phyloP scores from a whole-genome alignment of 2,113 vertebrate species.

The Myiozetetes cayanensis region DNA sequence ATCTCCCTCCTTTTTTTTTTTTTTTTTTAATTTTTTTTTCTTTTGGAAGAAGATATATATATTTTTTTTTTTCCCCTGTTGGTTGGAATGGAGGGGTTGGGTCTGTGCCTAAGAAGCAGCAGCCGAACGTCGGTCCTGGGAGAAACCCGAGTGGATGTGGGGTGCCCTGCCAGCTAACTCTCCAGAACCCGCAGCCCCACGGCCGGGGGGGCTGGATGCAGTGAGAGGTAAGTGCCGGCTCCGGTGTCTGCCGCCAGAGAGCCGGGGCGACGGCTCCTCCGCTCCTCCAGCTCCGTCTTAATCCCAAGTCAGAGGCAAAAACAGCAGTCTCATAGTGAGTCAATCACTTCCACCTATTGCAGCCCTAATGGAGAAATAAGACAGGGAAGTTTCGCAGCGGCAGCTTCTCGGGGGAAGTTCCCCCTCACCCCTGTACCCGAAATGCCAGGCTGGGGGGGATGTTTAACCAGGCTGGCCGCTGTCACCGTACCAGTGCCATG shows the following conservation, averaged over 20 bases:
- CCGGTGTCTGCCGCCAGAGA: neutral
- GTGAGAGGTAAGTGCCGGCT: slow-evolving; percentile 64
- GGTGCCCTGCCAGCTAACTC: slow-evolving; percentile 47
- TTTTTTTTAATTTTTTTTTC: neutral
- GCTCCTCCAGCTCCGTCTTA: neutral
- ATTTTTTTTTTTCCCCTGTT: neutral
- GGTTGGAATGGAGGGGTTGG: slow-evolving; percentile 55
- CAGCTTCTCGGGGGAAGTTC: neutral
- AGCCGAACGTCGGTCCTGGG: slow-evolving; percentile 19
- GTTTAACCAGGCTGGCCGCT: neutral
- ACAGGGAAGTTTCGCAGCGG: neutral
- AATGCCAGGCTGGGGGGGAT: neutral
- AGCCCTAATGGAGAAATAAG: slow-evolving; percentile 26
- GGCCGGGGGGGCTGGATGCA: slow-evolving; percentile 30
- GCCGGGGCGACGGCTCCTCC: neutral
- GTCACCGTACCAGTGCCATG: accelerated
- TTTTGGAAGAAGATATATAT: neutral
- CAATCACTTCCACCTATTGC: slow-evolving; percentile 36
- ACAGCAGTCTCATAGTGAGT: slow-evolving; percentile 65
- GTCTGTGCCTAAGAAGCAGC: slow-evolving; percentile 39
- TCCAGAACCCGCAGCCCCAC: slow-evolving; percentile 44
- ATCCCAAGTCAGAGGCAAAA: slow-evolving; percentile 35
- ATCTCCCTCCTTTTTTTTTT: neutral
- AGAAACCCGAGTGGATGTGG: slow-evolving; percentile 11
- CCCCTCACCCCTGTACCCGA: neutral